Base-by-base conservation (phyloP, 2,888 invertebrate genomes). In the Melanophora roralis region DNA sequence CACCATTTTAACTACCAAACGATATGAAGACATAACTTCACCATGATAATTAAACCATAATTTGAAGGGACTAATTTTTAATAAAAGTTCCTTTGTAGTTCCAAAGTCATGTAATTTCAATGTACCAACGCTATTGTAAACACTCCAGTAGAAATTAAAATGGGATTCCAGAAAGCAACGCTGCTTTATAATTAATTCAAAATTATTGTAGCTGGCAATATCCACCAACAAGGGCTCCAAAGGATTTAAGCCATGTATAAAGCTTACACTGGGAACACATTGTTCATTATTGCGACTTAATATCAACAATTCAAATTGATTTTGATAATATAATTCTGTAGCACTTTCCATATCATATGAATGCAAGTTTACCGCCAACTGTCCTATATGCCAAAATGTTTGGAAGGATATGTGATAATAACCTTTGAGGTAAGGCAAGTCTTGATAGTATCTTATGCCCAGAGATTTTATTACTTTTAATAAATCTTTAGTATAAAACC, bases 21-120 rank as follows among this genome's bases (percentile, higher is more conserved):
- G 45, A 38, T 84, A 85, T 0, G 81, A 82, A 14, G 83, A 82
- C 23, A 81, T 55, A 6, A 83, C 83, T 7, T 82, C 83, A 38
- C 82, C 83, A 0, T 75, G 77, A 60, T 81, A 82, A 32, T 82
- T 76, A 47, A 84, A 85, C 83, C 84, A 83, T 53, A 85, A 67
- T 0, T 62, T 81, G 53, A 82, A 84, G 0, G 85, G 83, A 2
- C 74, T 59, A 16, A 84, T 79, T 11, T 83, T 83, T 6, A 85
- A 47, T 1, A 75, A 16, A 0, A 65, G 51, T 0, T 71, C 59
- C 3, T 21, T 12, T 0, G 74, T 68, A 9, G 23, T 43, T 0
- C 80, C 81, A 57, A 84, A 85, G 45, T 81, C 68, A 36, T 82
- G 79, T 27, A 85, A 69, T 8, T 49, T 67, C 73, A 80, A 77